phyloP scores from a whole-genome alignment of 35 echinoderm and acorn worm genomes.

The Antedon bifida region DNA sequence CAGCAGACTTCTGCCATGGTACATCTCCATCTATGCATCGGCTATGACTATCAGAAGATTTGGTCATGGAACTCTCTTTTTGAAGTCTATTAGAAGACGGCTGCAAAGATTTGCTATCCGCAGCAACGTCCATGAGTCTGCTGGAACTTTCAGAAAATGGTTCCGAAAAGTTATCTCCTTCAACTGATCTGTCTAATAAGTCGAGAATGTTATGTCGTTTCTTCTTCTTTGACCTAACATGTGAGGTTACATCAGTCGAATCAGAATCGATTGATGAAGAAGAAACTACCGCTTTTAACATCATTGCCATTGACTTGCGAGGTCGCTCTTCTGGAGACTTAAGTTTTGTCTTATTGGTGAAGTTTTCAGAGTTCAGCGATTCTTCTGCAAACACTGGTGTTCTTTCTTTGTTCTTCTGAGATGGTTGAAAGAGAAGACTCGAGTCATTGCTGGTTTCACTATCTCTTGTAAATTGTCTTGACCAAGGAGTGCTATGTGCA shows the following conservation, averaged over 20 bases:
- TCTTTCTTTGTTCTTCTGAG: neutral
- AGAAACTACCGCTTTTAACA: neutral
- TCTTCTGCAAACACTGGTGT: neutral
- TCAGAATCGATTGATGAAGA: neutral
- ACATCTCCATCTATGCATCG: no score
- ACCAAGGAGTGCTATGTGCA: neutral
- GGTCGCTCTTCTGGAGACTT: neutral
- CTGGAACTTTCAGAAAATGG: neutral
- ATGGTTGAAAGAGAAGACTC: neutral
- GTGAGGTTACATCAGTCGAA: neutral
- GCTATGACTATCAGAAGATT: no score
- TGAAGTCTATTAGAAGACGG: no score
- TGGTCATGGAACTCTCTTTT: no score
- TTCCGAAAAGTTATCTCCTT: neutral
- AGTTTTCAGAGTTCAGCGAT: neutral
- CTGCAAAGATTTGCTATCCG: no score
- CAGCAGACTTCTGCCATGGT: no score
- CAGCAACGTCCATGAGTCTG: no score
- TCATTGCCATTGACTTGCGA: neutral
- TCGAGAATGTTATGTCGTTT: neutral
- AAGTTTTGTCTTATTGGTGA: neutral
- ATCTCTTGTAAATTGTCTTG: neutral
- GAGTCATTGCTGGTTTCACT: neutral
- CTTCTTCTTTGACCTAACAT: neutral
- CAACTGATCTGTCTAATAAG: neutral